These are phyloP conservation scores for Urophycis tenuis DNA, from an alignment of 2,797 vertebrate species.

Conservation along the genomic window DNA sequence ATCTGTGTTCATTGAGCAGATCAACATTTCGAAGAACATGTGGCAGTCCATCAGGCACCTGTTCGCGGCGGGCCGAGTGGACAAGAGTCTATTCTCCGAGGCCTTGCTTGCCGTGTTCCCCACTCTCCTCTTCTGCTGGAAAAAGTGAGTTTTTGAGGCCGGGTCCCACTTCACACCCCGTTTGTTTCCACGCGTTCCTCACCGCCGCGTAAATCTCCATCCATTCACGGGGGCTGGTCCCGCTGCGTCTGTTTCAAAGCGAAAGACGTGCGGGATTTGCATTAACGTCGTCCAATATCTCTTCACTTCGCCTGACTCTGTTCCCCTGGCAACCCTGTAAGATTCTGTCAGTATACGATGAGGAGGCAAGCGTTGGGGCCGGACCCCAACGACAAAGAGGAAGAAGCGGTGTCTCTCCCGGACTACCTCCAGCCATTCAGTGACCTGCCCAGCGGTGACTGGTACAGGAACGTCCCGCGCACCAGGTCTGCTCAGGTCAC, in stretches of 20 bases:
- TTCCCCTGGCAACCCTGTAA: neutral
- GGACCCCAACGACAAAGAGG: neutral
- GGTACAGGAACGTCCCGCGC: neutral
- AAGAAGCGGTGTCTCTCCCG: neutral
- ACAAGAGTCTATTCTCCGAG: constrained; percentile 26
- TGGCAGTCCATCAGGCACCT: constrained; percentile 15
- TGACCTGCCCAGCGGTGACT: too few species aligned
- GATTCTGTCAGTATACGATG: neutral
- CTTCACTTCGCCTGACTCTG: neutral
- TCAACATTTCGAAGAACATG: constrained; percentile 15
- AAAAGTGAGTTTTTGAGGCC: constrained; percentile 18
- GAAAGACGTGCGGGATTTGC: neutral
- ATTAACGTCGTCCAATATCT: neutral
- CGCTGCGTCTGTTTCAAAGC: too few species aligned
- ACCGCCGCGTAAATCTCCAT: too few species aligned
- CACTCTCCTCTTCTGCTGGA: constrained; percentile 31
- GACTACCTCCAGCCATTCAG: neutral
- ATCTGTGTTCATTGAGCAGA: constrained; percentile 5
- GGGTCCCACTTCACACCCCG: too few species aligned
- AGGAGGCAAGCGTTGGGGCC: neutral
- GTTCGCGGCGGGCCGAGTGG: constrained; percentile 8
- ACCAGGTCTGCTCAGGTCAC: neutral
- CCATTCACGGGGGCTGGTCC: neutral
- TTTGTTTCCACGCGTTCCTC: too few species aligned
- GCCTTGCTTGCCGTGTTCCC: constrained; percentile 20